Evolutionary conservation across 2,888 invertebrate species (phyloP), one percentile per base, ranked within the genome.

Genomic region (Trypoxylon attenuatum): DNA sequence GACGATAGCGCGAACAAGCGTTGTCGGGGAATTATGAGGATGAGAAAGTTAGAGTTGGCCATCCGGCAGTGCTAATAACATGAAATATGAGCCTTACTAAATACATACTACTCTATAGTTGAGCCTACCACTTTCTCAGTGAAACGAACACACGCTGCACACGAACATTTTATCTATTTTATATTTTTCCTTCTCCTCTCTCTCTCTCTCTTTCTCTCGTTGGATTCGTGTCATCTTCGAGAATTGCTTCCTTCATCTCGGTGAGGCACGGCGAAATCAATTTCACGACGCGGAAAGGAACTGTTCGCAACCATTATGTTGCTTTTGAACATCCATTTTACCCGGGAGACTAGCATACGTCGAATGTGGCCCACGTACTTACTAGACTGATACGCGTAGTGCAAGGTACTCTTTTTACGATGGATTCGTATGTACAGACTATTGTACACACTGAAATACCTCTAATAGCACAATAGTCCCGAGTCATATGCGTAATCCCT

Each of bases 351-450:
- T n/a, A n/a, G n/a, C n/a, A n/a, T 29, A 33, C 13, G 15, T 38
- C 22, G 18, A 38, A 50, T 13, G 13, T 57, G 66, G 70, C 60
- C 56, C 57, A 38, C 62, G 72, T 73, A 73, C 72, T 73, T 72
- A 72, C 22, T 73, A 70, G 59, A 70, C 57, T 54, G 59, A 62
- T 55, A 41, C 3, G 15, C 21, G 8, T 61, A 25, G 16, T 22
- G 18, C n/a, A n/a, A n/a, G n/a, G 19, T 19, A 25, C 27, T 18
- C 29, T 33, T 55, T 33, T 53, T 16, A 23, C 39, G 29, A 42
- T 38, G 21, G 43, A 33, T 57, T 52, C 29, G 13, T 41, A 25
- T 33, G 23, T 50, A 53, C 58, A 5, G 23, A 49, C 49, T 29
- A 5, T 42, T 27, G 18, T 51, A 54, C 39, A 43, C 29, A 49